Conservation (phyloP, 1,140 invertebrate species). For the Apolygus lucorum region DNA sequence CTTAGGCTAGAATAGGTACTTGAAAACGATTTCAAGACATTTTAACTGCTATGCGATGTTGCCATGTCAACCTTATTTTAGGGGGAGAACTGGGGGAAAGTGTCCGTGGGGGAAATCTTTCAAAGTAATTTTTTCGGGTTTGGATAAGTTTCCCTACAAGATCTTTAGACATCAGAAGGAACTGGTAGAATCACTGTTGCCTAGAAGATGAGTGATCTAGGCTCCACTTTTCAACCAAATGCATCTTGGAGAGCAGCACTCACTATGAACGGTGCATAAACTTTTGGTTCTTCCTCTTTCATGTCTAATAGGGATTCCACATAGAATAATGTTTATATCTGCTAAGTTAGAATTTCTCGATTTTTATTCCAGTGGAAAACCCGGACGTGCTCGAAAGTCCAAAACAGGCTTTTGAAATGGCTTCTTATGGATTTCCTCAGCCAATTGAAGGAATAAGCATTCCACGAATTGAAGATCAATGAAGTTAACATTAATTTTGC, state of each 20-base stretch:
- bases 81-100: too few species aligned
- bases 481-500: neutral
- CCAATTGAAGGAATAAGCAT: neutral
- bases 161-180: too few species aligned
- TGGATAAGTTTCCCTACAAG: too few species aligned
- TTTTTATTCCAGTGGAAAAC: neutral
- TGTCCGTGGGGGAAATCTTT: too few species aligned
- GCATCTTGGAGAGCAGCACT: neutral
- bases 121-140: too few species aligned
- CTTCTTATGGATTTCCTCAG: neutral
- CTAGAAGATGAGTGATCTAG: neutral
- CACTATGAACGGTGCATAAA: neutral
- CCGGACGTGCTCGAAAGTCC: neutral
- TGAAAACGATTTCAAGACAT: too few species aligned
- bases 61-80: too few species aligned
- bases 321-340: too few species aligned
- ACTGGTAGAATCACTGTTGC: neutral
- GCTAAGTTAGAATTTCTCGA: neutral
- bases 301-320: too few species aligned
- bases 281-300: neutral
- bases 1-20: too few species aligned
- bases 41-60: too few species aligned
- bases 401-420: neutral
- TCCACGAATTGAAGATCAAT: neutral
- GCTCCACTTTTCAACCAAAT: neutral